A percentile compares a stretch with the other conserved stretches of the same genome.
Evolutionary conservation across 1,140 invertebrate species (phyloP).

Genomic region (Drosophila sturtevanti): DNA sequence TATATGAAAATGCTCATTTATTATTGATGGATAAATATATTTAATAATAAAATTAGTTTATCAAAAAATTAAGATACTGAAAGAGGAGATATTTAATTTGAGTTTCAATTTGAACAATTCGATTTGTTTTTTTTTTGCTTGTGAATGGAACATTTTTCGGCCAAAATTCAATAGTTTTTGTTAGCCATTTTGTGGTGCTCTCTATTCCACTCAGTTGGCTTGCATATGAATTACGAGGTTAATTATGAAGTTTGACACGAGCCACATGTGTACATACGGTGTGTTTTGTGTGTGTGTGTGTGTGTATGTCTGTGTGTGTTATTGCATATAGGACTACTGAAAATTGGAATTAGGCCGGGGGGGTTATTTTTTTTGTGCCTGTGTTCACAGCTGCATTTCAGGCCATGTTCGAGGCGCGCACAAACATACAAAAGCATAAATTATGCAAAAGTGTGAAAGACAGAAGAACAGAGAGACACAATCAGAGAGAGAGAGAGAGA

Average conservation of each 20-base stretch:
- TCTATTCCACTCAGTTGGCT: not conserved
- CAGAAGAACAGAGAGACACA: not conserved
- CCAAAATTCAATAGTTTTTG: too few species aligned
- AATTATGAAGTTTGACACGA: constrained; percentile 17
- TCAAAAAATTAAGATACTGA: too few species aligned
- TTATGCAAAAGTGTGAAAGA: constrained; percentile 26
- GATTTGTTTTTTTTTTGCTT: not conserved
- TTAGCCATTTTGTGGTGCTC: not conserved
- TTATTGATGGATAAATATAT: not conserved
- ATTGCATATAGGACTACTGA: constrained; percentile 23
- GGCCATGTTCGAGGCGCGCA: constrained; percentile 7
- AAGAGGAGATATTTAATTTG: too few species aligned
- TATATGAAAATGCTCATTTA: not conserved
- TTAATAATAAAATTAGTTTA: too few species aligned
- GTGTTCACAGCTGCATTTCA: constrained; percentile 5
- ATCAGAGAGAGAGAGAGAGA: not conserved
- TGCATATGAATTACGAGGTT: constrained; percentile 15
- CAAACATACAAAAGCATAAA: constrained; percentile 21
- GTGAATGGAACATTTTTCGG: too few species aligned
- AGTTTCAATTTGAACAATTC: not conserved
- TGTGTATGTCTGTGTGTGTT: constrained; percentile 1
- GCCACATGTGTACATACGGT: constrained; percentile 12
- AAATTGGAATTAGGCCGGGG: not conserved
- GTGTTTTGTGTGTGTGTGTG: not conserved
- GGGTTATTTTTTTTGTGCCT: constrained; percentile 3